Evolutionary conservation across 64 coral and sea anemone genomes (phyloP).

Genomic region (Actinia equina): DNA sequence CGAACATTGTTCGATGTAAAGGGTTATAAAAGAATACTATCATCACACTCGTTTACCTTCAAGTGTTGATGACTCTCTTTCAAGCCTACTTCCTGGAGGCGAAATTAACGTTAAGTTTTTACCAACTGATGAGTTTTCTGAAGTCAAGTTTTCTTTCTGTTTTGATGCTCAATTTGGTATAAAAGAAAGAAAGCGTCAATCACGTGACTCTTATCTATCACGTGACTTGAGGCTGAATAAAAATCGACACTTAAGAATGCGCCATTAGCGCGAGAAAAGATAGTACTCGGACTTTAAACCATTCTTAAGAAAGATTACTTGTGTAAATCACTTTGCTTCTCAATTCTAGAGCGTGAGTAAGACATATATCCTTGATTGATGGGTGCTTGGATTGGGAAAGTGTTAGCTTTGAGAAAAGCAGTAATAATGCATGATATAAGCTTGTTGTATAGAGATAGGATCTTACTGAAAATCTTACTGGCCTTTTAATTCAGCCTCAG

Average conservation of each 20-base stretch:
- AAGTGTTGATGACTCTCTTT: too few relatives aligned
- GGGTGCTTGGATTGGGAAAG: not conserved
- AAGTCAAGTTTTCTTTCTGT: not conserved
- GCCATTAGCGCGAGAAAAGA: not conserved
- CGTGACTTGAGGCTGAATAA: not conserved
- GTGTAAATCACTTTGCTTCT: not conserved
- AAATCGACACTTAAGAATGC: not conserved
- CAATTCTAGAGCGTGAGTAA: not conserved
- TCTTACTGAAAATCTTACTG: too few relatives aligned
- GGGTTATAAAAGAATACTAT: too few relatives aligned
- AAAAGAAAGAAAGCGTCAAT: not conserved
- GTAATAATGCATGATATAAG: not conserved
- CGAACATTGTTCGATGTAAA: too few relatives aligned
- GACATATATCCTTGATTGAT: not conserved
- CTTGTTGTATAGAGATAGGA: not conserved
- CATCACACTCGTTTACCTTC: too few relatives aligned
- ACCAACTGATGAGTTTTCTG: not conserved
- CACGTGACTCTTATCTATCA: not conserved
- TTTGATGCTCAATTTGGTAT: not conserved
- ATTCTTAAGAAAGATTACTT: not conserved
- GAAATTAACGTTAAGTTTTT: not conserved
- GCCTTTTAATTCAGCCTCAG: too few relatives aligned
- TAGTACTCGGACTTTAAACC: not conserved
- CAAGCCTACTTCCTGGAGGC: not conserved
- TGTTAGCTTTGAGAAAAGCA: not conserved